phyloP scores from a whole-genome alignment of 2,797 vertebrate species.

The Phrynocephalus guinanensis region DNA sequence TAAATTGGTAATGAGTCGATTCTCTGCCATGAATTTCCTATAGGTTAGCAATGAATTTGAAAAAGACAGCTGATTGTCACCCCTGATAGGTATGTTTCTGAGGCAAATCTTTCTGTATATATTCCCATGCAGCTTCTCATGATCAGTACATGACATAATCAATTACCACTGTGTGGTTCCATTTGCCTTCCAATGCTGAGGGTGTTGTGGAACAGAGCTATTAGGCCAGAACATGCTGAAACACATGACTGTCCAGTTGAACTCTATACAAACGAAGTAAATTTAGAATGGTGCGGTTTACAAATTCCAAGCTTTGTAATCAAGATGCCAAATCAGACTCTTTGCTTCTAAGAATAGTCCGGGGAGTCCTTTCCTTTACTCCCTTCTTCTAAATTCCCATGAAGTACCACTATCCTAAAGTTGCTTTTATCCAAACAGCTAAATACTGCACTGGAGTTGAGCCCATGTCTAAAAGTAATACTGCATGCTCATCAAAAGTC shows the following conservation, averaged over 20 bases:
- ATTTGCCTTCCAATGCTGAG: conserved; percentile 60
- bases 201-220: conserved; percentile 54
- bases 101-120: not conserved
- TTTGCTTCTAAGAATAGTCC: conserved; percentile 73
- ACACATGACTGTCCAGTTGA: conserved; percentile 42
- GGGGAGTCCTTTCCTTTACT: conserved; percentile 69
- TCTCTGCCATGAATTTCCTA: conserved; percentile 60
- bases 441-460: conserved; percentile 68
- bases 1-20: conserved; percentile 38
- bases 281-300: conserved; percentile 72
- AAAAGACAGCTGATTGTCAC: conserved; percentile 55
- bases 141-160: conserved; percentile 60
- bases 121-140: not conserved
- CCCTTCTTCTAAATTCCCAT: conserved; percentile 72
- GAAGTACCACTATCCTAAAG: conserved; percentile 69
- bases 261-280: conserved; percentile 64
- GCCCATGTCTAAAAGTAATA: conserved; percentile 71
- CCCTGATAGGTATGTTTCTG: conserved; percentile 19
- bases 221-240: conserved; percentile 60
- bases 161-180: conserved; percentile 37
- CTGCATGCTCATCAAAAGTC: conserved; percentile 39
- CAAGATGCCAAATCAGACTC: conserved; percentile 71
- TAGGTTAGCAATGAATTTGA: conserved; percentile 37
- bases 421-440: conserved; percentile 67
- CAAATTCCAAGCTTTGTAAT: conserved; percentile 69